Percentiles rank a stretch among this genome's conserved stretches.
These are phyloP conservation scores for Heliconius hortense DNA, from an alignment of 2,888 invertebrate species.

Conservation along the genomic window DNA sequence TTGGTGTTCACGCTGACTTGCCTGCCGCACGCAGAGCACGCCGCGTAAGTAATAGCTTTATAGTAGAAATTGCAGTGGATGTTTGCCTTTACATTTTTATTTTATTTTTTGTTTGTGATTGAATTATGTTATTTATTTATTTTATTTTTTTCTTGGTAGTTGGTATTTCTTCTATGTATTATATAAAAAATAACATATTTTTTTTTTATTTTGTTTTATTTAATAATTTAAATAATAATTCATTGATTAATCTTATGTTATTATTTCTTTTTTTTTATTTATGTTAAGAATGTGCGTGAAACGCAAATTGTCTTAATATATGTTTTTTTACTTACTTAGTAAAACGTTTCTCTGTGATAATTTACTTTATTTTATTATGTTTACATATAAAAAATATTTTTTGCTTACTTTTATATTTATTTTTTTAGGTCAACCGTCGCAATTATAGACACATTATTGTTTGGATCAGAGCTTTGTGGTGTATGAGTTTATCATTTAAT, in stretches of 20 bases:
- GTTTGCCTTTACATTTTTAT: neutral
- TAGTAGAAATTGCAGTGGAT: neutral
- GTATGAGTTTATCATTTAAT: neutral
- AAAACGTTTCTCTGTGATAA: neutral
- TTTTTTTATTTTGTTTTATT: too few relatives aligned
- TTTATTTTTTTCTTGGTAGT: neutral
- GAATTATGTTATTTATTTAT: neutral
- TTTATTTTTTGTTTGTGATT: neutral
- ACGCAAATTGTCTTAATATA: too few relatives aligned
- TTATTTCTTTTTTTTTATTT: too few relatives aligned
- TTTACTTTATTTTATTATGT: neutral
- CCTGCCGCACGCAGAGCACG: conserved; percentile 66
- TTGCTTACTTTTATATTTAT: neutral
- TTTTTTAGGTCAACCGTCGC: neutral
- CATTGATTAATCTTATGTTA: too few relatives aligned
- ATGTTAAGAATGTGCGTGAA: neutral
- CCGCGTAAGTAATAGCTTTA: conserved; percentile 65
- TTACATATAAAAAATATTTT: neutral
- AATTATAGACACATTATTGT: neutral
- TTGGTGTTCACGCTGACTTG: conserved; percentile 67
- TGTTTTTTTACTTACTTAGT: too few relatives aligned
- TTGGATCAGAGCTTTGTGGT: neutral
- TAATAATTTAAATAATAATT: too few relatives aligned
- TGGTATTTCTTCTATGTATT: neutral
- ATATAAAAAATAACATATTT: too few relatives aligned